Percentiles rank a stretch among this genome's conserved stretches.
phyloP scores from a whole-genome alignment of 2,797 vertebrate genomes.

The Furcifer pardalis region DNA sequence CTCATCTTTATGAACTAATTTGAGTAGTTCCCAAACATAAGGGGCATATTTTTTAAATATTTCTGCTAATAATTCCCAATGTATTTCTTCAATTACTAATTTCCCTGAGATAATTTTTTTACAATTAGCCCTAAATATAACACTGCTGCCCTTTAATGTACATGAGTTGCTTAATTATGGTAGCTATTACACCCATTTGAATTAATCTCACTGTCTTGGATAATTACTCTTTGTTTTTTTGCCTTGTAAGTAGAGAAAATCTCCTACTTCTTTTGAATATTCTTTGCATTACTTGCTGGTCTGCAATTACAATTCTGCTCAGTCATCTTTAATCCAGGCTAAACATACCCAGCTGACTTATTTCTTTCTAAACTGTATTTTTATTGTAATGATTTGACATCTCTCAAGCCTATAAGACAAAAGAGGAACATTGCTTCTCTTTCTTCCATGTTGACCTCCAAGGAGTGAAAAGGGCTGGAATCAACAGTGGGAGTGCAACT shows the following conservation, averaged over 20 bases:
- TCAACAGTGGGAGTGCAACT: not conserved
- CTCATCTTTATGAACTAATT: constrained; percentile 2
- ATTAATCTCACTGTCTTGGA: constrained; percentile 22
- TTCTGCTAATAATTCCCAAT: not conserved
- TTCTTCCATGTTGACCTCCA: not conserved
- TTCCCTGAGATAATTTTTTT: constrained; percentile 8
- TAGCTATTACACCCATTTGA: constrained; percentile 18
- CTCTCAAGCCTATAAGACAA: not conserved
- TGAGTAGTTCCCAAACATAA: not conserved
- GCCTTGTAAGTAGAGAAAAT: constrained; percentile 28
- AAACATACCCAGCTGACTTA: constrained; percentile 5
- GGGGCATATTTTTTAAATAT: constrained; percentile 14
- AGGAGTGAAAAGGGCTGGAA: not conserved
- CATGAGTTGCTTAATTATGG: constrained; percentile 31
- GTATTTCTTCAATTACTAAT: constrained; percentile 13
- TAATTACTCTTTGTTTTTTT: constrained; percentile 26
- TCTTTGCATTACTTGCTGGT: not conserved
- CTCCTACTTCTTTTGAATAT: constrained; percentile 12
- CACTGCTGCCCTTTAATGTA: constrained; percentile 17
- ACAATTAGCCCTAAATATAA: constrained; percentile 32
- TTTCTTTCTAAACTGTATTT: constrained; percentile 11
- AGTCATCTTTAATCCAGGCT: constrained; percentile 23
- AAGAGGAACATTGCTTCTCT: not conserved
- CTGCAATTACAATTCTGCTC: constrained; percentile 27
- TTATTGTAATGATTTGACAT: constrained; percentile 11